These are phyloP conservation scores for Lacerta agilis DNA, from an alignment of 2,797 vertebrate genomes.

Conservation along the genomic window DNA sequence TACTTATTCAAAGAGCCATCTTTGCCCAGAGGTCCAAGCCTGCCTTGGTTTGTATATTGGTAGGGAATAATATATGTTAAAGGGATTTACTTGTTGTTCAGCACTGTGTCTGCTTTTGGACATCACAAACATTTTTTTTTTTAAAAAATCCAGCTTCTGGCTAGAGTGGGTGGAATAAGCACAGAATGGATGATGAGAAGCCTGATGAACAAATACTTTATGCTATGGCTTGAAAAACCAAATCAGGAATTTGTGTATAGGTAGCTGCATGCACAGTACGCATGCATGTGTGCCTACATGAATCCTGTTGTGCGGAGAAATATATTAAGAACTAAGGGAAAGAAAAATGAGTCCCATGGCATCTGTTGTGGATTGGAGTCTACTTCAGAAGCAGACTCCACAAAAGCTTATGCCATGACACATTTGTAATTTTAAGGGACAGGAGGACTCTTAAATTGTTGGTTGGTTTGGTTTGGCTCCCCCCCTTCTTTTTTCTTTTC, in stretches of 20 bases:
- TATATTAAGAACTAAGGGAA: background rate
- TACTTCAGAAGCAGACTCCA: background rate
- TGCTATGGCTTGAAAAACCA: background rate
- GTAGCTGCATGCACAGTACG: background rate
- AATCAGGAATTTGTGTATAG: background rate
- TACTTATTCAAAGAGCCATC: background rate
- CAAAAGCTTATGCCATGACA: background rate
- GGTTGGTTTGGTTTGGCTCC: too few relatives aligned
- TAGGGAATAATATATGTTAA: conserved; percentile 7
- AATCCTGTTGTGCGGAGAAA: background rate
- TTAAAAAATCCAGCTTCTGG: accelerated
- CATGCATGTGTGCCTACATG: background rate
- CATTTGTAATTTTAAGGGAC: background rate
- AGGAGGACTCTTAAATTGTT: too few relatives aligned
- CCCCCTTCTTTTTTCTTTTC: too few relatives aligned
- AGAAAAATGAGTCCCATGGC: background rate
- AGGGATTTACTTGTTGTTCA: background rate
- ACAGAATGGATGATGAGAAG: background rate
- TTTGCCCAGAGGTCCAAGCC: background rate
- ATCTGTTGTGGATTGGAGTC: background rate
- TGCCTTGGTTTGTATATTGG: accelerated
- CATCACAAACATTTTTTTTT: background rate
- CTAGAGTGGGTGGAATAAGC: accelerated
- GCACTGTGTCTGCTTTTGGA: conserved; percentile 2
- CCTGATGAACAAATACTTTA: background rate